Evolutionary conservation across 2,888 invertebrate genomes (phyloP).

Genomic region (Eilema caniola): DNA sequence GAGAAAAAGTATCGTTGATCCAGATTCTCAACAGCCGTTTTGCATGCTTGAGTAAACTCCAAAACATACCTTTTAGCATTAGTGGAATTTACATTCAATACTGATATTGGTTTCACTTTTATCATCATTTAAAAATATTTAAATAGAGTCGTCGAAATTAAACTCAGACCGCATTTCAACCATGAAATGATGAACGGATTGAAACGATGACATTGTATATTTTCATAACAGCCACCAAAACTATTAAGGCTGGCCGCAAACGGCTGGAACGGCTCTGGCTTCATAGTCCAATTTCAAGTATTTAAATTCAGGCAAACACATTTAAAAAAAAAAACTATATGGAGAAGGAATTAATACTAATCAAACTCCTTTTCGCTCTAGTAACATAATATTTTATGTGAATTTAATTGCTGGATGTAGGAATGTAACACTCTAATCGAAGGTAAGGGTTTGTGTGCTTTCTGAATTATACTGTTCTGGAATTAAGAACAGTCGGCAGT

Average conservation of each 20-base stretch:
- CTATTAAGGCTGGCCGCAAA: constrained; percentile 37
- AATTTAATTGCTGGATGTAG: too few relatives aligned
- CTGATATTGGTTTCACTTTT: constrained; percentile 14
- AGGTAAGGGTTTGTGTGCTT: too few relatives aligned
- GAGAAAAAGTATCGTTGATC: background rate
- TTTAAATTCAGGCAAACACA: too few relatives aligned
- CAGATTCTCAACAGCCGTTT: background rate
- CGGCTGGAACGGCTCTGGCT: too few relatives aligned
- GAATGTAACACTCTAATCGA: too few relatives aligned
- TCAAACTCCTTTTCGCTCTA: too few relatives aligned
- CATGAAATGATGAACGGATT: constrained; percentile 82
- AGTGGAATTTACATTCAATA: background rate
- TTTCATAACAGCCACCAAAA: constrained; percentile 58
- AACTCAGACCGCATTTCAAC: constrained; percentile 52
- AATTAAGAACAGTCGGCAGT: too few relatives aligned
- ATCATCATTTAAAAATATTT: constrained; percentile 26
- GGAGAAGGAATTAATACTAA: too few relatives aligned
- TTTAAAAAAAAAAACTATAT: too few relatives aligned
- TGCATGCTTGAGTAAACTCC: background rate
- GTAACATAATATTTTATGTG: too few relatives aligned
- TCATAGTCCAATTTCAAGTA: too few relatives aligned
- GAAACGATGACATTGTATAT: constrained; percentile 78
- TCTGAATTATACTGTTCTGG: too few relatives aligned
- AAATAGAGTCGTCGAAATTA: constrained; percentile 46
- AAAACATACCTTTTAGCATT: background rate